Evolutionary conservation across 2,113 vertebrate genomes (phyloP), one percentile per base, ranked within the genome.

Genomic region (Dolichallabes microphthalmus): DNA sequence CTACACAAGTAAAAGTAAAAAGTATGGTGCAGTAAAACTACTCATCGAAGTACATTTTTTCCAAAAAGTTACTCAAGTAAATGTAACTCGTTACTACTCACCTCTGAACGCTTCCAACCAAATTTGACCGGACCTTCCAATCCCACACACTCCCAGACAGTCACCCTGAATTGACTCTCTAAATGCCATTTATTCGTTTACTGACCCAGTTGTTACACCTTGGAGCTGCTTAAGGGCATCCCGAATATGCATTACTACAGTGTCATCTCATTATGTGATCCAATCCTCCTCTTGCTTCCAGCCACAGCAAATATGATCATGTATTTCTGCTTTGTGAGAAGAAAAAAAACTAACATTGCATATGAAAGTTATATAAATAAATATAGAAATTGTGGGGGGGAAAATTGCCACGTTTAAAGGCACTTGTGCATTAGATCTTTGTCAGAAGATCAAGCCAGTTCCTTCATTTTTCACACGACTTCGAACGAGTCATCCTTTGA

Each of bases 401-500:
- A 27, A n/a, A 22, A 14, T 3, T 30, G 25, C 8, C 19, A n/a
- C 50, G 22, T 19, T 57, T 19, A 57, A 77, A 57, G 20, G 45
- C 3, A 30, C 80, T 83, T 52, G 58, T 64, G 55, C 30, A 52
- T 78, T 73, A 32, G 45, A 57, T 84, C 27, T 55, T 77, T 68
- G 83, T 75, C 39, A 27, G 25, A 2, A 39, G 30, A 35, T 79
- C 27, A 68, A 57, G 30, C 63, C 25, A 12, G 52, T 35, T 25
- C 52, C 52, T 63, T 86, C 53, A 15, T 83, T 68, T 77, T 86
- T 71, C 39, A 66, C 13, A 66, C 64, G 45, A 45, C 79, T 52
- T 55, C 53, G 57, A 68, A 85, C 53, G 30, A 78, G 82, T 64
- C 60, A 60, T 55, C 73, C 63, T 88, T 83, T 85, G 83, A 88